A percentile compares a stretch with the other conserved stretches of the same genome.
These are phyloP conservation scores for Rhinogobio ventralis DNA, from an alignment of 2,797 vertebrate genomes.

Conservation along the genomic window DNA sequence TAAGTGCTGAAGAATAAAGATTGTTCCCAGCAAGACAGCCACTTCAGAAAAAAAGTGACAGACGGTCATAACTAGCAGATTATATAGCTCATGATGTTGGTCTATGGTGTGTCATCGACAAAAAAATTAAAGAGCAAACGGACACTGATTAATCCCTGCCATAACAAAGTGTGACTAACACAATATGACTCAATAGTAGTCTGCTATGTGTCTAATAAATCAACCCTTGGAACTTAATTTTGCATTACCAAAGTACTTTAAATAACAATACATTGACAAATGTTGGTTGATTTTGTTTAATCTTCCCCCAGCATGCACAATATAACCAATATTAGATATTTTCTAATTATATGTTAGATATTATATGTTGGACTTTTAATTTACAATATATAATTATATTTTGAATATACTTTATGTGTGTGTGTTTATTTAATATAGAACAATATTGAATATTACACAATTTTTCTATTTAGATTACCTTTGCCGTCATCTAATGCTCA, in stretches of 20 bases:
- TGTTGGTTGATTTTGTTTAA: background rate
- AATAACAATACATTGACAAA: background rate
- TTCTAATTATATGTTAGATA: background rate
- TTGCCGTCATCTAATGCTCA: background rate
- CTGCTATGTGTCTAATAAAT: background rate
- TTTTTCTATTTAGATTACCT: background rate
- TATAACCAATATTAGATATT: background rate
- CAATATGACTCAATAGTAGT: slow-evolving; percentile 30
- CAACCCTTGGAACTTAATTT: background rate
- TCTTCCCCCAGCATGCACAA: background rate
- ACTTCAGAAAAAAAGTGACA: slow-evolving; percentile 53
- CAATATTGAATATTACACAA: background rate
- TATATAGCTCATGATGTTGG: slow-evolving; percentile 57
- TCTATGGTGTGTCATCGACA: slow-evolving; percentile 47
- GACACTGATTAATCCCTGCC: slow-evolving; percentile 37
- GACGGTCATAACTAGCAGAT: slow-evolving; percentile 47
- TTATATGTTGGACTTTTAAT: background rate
- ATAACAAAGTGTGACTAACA: slow-evolving; percentile 9
- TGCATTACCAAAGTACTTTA: background rate
- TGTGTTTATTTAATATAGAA: background rate
- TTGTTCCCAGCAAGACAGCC: slow-evolving; percentile 28
- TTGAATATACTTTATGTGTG: background rate
- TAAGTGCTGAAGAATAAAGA: slow-evolving; percentile 43
- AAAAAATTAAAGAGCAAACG: slow-evolving; percentile 57
- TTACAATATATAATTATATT: background rate